Base-by-base conservation (phyloP, 2,888 invertebrate genomes). In the Campopleginae sp. region DNA sequence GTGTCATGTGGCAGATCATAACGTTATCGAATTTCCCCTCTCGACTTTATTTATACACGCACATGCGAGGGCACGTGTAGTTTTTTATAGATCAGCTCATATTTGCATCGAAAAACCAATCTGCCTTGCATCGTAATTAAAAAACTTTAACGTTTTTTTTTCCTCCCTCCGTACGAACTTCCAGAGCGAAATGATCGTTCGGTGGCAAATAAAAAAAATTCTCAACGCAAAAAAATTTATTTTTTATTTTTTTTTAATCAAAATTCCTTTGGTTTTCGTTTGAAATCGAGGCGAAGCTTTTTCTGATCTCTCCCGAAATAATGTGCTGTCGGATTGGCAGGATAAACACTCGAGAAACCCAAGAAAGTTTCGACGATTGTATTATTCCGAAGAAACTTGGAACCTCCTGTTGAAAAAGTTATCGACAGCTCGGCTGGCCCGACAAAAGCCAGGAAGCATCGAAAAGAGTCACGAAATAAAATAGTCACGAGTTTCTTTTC, bases 21-120 rank as follows among this genome's bases (percentile, higher is more conserved):
- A 75, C 19, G 65, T 70, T 74, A 83, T 83, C 63, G 83, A 84
- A 84, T 80, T 80, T 70, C 48, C 33, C 44, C 44, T 19, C 19
- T 51, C 7, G 63, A 61, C 38, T 76, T 76, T 84, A 84, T 84
- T 84, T 76, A 84, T 76, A 80, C 80, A 84, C 63, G 33, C 63
- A 12, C 27, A 27, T 63, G 38, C 65, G 66, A 66, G 46, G 38
- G 46, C 80, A 66, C 76, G 76, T 68, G 76, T 72, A 63, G 31
- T 51, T 63, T 70, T 84, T 84, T 84, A 75, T 84, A 70, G n/a
- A 61, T 17, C 23, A 46, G 58, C 33, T 72, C 31, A 44, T 54
- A 70, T 65, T 65, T 75, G 76, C 66, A 66, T 61, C 65, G 71
- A 71, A 68, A 76, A 65, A 61, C 51, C 80, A 54, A 48, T 54